phyloP scores from a whole-genome alignment of 2,113 vertebrate species.

The Hassar affinis region DNA sequence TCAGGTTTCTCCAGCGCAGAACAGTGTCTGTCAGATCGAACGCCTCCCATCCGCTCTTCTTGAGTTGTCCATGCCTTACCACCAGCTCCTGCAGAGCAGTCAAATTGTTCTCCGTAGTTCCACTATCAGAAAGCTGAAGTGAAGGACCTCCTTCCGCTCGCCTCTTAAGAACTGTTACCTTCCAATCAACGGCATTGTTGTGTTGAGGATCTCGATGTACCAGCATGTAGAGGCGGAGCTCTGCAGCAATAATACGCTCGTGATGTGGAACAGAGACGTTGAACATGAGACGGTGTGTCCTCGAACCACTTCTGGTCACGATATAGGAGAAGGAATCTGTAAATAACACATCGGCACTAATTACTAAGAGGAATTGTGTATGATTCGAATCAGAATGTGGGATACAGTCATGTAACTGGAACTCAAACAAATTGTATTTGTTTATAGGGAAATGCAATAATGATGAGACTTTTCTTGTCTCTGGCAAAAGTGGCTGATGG shows the following conservation, averaged over 20 bases:
- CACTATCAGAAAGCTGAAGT: conserved; percentile 53
- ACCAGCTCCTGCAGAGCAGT: conserved; percentile 74
- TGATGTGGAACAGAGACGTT: conserved; percentile 88
- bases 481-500: neutral
- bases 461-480: neutral
- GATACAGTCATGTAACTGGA: neutral
- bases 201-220: conserved; percentile 74
- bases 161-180: conserved; percentile 85
- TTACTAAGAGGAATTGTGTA: neutral
- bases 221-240: conserved; percentile 86
- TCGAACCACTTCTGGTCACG: conserved; percentile 67
- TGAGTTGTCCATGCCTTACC: conserved; percentile 78
- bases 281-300: conserved; percentile 85
- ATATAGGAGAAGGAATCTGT: conserved; percentile 80
- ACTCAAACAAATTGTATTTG: neutral
- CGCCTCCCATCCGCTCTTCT: conserved; percentile 87
- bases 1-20: conserved; percentile 78
- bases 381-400: neutral
- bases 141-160: conserved; percentile 39
- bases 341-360: conserved; percentile 56
- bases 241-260: conserved; percentile 82
- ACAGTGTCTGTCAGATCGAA: conserved; percentile 87
- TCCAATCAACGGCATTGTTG: conserved; percentile 73
- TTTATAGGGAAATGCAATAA: neutral
- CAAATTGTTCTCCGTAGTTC: conserved; percentile 62